Conservation (phyloP, 2,888 invertebrate genomes). For the Cyclophora punctaria region DNA sequence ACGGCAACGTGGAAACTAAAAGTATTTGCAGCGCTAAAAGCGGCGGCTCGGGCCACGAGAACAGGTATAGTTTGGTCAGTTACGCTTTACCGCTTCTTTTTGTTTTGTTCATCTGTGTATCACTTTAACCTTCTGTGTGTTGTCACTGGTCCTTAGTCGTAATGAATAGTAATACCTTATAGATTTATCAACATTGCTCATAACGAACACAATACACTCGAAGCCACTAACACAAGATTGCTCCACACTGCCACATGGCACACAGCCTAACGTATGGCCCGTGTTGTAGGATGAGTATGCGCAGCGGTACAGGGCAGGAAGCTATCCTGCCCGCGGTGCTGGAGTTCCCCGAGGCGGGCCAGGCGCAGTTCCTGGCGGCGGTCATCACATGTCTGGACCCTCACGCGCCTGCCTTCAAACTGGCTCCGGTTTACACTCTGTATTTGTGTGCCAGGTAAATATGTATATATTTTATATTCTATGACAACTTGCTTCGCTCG, state of each 20-base stretch:
- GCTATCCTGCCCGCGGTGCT: constrained; percentile 95
- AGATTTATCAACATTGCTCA: too few relatives aligned
- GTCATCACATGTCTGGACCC: constrained; percentile 93
- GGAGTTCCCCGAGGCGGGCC: constrained; percentile 95
- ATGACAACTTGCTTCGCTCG: too few relatives aligned
- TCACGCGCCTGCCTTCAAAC: constrained; percentile 91
- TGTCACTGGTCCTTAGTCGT: too few relatives aligned
- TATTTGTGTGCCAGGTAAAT: constrained; percentile 90
- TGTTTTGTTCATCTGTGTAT: too few relatives aligned
- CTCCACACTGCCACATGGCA: too few relatives aligned
- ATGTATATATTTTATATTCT: background rate
- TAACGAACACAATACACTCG: too few relatives aligned
- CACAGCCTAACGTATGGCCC: too few relatives aligned
- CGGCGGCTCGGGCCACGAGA: constrained; percentile 85
- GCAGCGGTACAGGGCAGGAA: constrained; percentile 80
- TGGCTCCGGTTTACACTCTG: constrained; percentile 97
- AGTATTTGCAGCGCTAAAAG: constrained; percentile 89
- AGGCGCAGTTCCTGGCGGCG: constrained; percentile 92
- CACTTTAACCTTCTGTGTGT: too few relatives aligned
- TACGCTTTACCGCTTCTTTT: background rate
- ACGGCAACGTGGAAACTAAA: constrained; percentile 93
- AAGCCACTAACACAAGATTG: too few relatives aligned
- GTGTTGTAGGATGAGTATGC: constrained; percentile 36
- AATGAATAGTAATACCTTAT: too few relatives aligned
- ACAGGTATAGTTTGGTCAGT: constrained; percentile 74